Evolutionary conservation across 2,888 invertebrate species (phyloP), one percentile per base, ranked within the genome.

Genomic region (Heliconius aoede): DNA sequence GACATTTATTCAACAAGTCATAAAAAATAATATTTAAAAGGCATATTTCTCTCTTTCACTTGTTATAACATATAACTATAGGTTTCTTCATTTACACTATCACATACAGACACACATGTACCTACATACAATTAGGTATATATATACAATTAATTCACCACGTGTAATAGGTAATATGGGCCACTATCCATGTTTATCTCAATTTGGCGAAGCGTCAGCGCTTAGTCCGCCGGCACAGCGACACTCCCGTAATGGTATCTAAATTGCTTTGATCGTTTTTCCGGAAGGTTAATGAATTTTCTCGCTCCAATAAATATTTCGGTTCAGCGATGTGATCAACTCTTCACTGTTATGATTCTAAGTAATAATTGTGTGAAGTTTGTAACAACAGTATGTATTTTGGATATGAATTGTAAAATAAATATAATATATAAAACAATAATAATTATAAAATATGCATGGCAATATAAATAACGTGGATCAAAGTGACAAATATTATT

Each of bases 261-360:
- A 90, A 90, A 91, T 92, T 89, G 89, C 93, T 94, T 94, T 94
- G 93, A 94, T 94, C 93, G 88, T 90, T 91, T 90, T 91, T 90
- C 92, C 91, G 92, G 92, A 91, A 88, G 88, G 90, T 87, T 92
- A 91, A 93, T 92, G 89, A 91, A 93, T 91, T 90, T 86, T 91
- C 88, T 84, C 92, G 91, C 90, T 88, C 89, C 89, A 91, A 85
- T 93, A 90, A 89, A 81, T 87, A 84, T 83, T 85, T 85, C 86
- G 85, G 88, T 83, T 87, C 86, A 85, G 80, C 85, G 84, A 81
- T 81, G 83, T 79, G 76, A 81, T 79, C 76, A 79, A 78, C 80
- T 77, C 64, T 65, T 32, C 46, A 74, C 68, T 74, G 77, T 74
- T 68, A 73, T 76, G 46, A 74, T 68, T 77, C 75, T 51, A 18